Evolutionary conservation across 1,140 invertebrate genomes (phyloP), one percentile per base, ranked within the genome.

Genomic region (Telenomus remus): DNA sequence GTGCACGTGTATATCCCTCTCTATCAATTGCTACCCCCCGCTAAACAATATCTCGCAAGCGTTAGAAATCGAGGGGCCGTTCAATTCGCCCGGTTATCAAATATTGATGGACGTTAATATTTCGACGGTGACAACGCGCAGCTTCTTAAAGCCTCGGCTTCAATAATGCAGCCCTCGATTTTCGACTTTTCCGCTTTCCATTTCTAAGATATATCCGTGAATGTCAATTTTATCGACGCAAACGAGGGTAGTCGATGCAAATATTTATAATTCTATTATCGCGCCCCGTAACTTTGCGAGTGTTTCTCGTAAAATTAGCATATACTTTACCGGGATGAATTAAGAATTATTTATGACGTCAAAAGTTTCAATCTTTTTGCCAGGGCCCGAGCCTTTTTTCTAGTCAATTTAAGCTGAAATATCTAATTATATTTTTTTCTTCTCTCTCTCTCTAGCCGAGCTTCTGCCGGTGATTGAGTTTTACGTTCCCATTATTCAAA

Each of bases 121-220:
- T 79, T 6, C 76, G 72, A 44, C 66, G 68, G 63, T 75, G 74
- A 80, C 65, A 74, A 46, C 54, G 66, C 53, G 63, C 35, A 57
- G 69, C 75, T 74, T 59, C 73, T 70, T 78, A 56, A n/a, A 73
- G 76, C 34, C 66, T 65, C 51, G 47, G 27, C 42, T 44, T 83
- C 74, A 83, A 84, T 83, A 83, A 84, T 83, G 79, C 81, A 83
- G 48, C 51, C 64, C 83, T 81, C 81, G 79, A 84, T 81, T 82
- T 84, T 80, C 78, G 66, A 81, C 63, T 82, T 82, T 81, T 82
- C 70, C 49, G 51, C 49, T 78, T n/a, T n/a, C 19, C 6, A 80
- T 78, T 80, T 79, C 75, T 60, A 77, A 78, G 34, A 64, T 59
- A 64, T 73, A 78, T 70, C 69, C 65, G 53, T 57, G 68, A 73